Evolutionary conservation across 1,140 invertebrate species (phyloP), one percentile per base, ranked within the genome.

Genomic region (Drosophila tropicalis): DNA sequence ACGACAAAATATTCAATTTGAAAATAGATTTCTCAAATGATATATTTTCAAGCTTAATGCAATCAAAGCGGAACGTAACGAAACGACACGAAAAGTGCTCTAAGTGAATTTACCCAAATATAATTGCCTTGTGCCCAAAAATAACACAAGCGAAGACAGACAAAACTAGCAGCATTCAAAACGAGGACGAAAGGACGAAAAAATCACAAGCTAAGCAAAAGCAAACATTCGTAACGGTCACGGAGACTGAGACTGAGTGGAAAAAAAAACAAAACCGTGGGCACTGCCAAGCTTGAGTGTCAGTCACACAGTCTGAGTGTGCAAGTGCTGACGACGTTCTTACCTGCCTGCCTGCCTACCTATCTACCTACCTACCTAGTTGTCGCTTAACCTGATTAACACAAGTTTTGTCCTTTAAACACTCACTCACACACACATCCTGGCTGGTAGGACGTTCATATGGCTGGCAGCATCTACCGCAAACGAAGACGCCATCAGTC

Each of bases 341-440:
- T 44, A 40, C 60, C 54, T 63, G 62, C 55, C 34, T 36, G 10
- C 34, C 34, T 36, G 9, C 34, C 34, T 29, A 3, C 34, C 34
- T 36, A 36, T 1, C 7, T 39, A 12, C 4, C 36, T 39, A 13
- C 36, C 10, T 36, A 60, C 36, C 58, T 19, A 71, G 54, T 54
- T 41, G 47, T 41, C n/a, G 75, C 76, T 78, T 89, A 89, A 89
- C 84, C 84, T 87, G 76, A 89, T 89, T 89, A 81, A 60, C 57
- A 70, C 57, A 71, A 79, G 80, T 77, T 87, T 87, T 58, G 72
- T 83, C 72, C 83, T 81, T 73, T 67, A 44, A 40, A 68, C 41
- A 63, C 41, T 72, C 19, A 47, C 60, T 72, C 19, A 47, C 60
- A 62, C n/a, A 34, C 47, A 39, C 47, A 55, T 56, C 63, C 51